These are phyloP conservation scores for Lamellibrachia columna DNA, from an alignment of 2,888 invertebrate genomes.

Conservation along the genomic window DNA sequence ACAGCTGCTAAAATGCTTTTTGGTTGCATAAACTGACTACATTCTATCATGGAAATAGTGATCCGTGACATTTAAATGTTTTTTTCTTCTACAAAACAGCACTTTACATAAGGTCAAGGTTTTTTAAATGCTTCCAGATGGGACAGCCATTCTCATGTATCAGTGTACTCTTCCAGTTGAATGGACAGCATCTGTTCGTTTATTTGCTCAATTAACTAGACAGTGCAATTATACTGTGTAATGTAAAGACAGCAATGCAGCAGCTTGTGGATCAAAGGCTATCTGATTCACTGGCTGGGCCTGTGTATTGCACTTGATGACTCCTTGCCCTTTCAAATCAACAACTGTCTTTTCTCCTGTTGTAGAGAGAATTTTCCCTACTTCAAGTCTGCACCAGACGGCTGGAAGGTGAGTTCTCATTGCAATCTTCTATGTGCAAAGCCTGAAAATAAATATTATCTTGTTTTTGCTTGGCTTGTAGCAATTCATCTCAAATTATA, in stretches of 20 bases:
- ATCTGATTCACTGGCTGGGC: not conserved
- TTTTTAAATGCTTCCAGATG: not conserved
- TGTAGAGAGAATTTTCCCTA: constrained; percentile 95
- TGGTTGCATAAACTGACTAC: too few species aligned
- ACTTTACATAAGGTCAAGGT: not conserved
- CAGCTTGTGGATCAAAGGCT: not conserved
- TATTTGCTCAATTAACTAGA: not conserved
- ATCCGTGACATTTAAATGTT: not conserved
- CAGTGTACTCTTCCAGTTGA: not conserved
- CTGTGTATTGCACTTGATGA: not conserved
- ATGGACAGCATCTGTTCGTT: not conserved
- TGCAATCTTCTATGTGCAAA: not conserved
- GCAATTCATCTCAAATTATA: too few species aligned
- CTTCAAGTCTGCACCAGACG: constrained; percentile 96
- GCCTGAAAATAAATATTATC: too few species aligned
- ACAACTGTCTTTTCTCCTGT: not conserved
- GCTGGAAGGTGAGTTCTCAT: constrained; percentile 80
- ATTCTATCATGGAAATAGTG: not conserved
- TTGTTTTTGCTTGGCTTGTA: too few species aligned
- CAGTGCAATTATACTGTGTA: not conserved
- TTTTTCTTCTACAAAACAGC: not conserved
- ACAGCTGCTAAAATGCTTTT: too few species aligned
- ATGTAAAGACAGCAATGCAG: not conserved
- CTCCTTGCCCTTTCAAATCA: constrained; percentile 9
- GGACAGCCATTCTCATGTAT: not conserved